phyloP scores from a whole-genome alignment of 1,140 invertebrate species.

The Octopus sinensis region DNA sequence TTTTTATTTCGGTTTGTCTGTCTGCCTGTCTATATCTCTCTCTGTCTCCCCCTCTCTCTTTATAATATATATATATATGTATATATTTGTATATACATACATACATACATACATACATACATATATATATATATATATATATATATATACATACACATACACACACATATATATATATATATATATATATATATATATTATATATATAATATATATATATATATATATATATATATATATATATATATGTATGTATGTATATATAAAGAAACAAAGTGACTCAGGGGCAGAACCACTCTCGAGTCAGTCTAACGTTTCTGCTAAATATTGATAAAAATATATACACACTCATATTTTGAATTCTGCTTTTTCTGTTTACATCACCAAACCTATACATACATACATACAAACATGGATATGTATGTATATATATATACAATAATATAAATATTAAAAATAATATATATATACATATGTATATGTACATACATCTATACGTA shows the following conservation, averaged over 20 bases:
- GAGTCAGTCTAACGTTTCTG: too few species aligned
- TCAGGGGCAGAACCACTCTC: too few species aligned
- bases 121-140: neutral
- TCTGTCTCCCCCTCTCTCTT: neutral
- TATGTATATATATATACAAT: neutral
- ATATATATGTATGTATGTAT: neutral
- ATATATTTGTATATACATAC: neutral
- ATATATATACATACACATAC: neutral
- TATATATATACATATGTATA: neutral
- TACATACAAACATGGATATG: neutral
- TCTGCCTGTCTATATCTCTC: neutral
- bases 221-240: conserved; percentile 5
- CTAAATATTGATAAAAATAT: too few species aligned
- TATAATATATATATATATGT: neutral
- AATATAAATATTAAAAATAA: neutral
- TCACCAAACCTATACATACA: neutral
- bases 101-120: neutral
- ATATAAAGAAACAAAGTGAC: too few species aligned
- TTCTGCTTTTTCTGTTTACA: too few species aligned
- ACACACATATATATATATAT: conserved; percentile 4
- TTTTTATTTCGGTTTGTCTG: neutral
- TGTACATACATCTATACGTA: neutral
- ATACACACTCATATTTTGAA: neutral
- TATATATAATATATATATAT: neutral
- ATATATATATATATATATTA: neutral